phyloP scores from a whole-genome alignment of 2,113 vertebrate species.

The Octodon degus region DNA sequence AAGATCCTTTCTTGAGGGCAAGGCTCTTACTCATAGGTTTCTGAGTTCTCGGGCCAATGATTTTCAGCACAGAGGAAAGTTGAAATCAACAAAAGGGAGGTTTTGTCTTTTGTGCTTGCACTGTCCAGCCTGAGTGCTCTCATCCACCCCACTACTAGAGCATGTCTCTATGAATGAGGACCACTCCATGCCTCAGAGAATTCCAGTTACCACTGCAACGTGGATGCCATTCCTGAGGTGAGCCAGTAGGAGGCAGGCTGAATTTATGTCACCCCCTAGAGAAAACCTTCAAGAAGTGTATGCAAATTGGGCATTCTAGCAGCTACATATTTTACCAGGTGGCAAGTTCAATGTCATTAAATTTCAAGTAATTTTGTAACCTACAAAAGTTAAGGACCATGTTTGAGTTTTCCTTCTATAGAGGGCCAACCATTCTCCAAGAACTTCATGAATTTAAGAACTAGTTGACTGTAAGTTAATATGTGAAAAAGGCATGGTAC shows the following conservation, averaged over 20 bases:
- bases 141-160: fast-evolving
- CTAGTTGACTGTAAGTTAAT: background rate
- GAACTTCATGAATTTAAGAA: background rate
- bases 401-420: background rate
- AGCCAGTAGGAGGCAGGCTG: background rate
- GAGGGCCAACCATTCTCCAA: background rate
- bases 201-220: background rate
- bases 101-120: background rate
- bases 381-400: background rate
- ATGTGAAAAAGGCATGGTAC: background rate
- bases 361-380: background rate
- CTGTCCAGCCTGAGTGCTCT: background rate
- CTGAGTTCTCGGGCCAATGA: background rate
- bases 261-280: background rate
- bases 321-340: background rate
- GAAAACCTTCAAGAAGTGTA: background rate
- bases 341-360: background rate
- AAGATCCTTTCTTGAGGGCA: background rate
- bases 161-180: background rate
- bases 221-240: background rate
- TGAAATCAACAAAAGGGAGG: background rate
- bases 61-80: background rate
- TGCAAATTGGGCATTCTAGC: background rate
- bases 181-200: background rate
- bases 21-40: background rate